Conservation (phyloP, 2,113 vertebrate species). For the Oenanthe melanoleuca region DNA sequence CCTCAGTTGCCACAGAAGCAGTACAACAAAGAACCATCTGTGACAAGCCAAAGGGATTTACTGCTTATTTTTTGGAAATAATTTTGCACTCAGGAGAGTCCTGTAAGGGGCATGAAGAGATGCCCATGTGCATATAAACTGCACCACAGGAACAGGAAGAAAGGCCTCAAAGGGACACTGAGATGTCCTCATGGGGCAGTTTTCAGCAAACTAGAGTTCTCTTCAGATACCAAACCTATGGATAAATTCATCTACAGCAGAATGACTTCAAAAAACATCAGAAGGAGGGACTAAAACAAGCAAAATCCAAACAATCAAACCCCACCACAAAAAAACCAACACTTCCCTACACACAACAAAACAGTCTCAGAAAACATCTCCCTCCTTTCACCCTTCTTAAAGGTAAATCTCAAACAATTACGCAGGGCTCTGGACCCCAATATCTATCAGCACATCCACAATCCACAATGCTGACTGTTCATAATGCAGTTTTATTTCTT, state of each 20-base stretch:
- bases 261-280: neutral
- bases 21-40: neutral
- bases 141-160: neutral
- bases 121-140: neutral
- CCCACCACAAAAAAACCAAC: neutral
- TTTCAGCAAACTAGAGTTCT: neutral
- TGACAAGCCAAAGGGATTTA: neutral
- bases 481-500: constrained; percentile 79
- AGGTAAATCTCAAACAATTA: neutral
- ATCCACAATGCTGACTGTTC: constrained; percentile 47
- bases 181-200: neutral
- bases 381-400: neutral
- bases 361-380: neutral
- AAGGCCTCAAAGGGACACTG: neutral
- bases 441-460: neutral
- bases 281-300: neutral
- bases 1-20: neutral
- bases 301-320: neutral
- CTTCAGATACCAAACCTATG: neutral
- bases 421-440: neutral
- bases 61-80: neutral
- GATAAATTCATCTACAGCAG: neutral
- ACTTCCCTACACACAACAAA: no score
- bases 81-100: neutral
- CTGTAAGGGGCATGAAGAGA: neutral